Percentiles rank a stretch among this genome's conserved stretches.
Evolutionary conservation across 1,140 invertebrate genomes (phyloP).

Genomic region (Drosophila virilis): DNA sequence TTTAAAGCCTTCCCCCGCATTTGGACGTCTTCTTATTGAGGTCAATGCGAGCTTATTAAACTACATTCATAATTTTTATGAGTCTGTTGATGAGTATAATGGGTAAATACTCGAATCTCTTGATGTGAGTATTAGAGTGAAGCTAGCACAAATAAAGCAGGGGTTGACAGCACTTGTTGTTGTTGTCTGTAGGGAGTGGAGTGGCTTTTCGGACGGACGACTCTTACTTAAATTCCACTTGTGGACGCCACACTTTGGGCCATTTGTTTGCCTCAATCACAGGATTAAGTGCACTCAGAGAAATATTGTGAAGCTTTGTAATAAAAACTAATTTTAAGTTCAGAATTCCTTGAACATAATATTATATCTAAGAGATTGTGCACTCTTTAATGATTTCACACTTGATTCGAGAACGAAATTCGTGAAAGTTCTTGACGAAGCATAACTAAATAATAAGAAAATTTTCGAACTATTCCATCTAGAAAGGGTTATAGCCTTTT

Average conservation of each 20-base stretch:
- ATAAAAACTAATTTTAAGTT: too few species aligned
- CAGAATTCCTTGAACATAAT: too few species aligned
- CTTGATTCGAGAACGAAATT: too few species aligned
- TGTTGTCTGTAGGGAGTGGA: background rate
- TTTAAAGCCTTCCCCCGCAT: conserved; percentile 19
- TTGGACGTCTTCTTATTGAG: conserved; percentile 45
- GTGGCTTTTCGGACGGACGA: background rate
- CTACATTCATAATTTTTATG: conserved; percentile 66
- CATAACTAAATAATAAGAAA: too few species aligned
- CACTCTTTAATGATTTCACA: too few species aligned
- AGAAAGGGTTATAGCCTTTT: background rate
- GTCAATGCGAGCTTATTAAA: conserved; percentile 73
- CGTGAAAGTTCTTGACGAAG: too few species aligned
- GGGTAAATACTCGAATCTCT: conserved; percentile 48
- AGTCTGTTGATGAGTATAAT: conserved; percentile 40
- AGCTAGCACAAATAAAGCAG: conserved; percentile 4
- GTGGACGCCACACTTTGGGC: conserved; percentile 16
- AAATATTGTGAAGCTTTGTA: background rate
- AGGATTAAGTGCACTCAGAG: background rate
- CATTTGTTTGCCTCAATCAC: conserved; percentile 21
- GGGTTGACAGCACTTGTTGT: conserved; percentile 1
- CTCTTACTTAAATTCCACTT: conserved; percentile 30
- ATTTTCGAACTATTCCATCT: too few species aligned
- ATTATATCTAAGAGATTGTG: too few species aligned
- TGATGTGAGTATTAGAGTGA: background rate